Base-by-base conservation (phyloP, 2,797 vertebrate genomes). In the Rhinogobio ventralis region DNA sequence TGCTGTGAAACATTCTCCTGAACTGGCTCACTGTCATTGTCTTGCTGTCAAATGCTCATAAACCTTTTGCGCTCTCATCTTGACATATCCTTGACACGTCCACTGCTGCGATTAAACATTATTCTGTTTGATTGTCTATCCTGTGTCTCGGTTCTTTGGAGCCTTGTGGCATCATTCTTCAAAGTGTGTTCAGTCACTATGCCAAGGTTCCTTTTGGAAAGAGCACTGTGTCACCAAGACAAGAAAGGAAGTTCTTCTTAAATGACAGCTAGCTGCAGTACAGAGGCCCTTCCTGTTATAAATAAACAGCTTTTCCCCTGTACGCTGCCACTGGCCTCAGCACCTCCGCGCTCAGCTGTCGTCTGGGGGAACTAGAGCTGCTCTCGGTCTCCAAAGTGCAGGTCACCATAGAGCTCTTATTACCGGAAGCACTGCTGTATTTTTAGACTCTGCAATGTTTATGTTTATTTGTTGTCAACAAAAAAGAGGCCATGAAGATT, bases 261-360 rank as follows among this genome's bases (percentile, higher is more conserved):
- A 90, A 89, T 92, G 90, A 91, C 91, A 90, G 89, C 88, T 89
- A 86, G 88, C 62, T 23, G 36, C 71, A 84, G 87, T 92, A 85
- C 86, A 90, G 83, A 80, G 87, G 71, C 88, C 88, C 62, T 89
- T 88, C 89, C 90, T 86, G 92, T 91, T 95, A 95, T 94, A 95
- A 95, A 95, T 95, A 95, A 93, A 91, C 90, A 84, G 86, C 72
- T 91, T 86, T 86, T 88, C 88, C 82, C 82, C 78, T 84, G 82
- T 1, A 62, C 86, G 80, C 90, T 86, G 90, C 90, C 87, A 77
- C 87, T 75, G 20, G 87, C 88, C 89, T 90, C 90, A 84, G 83
- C 90, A 85, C 90, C 91, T 91, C 83, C 81, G 86, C 89, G 69
- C 82, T 93, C 95, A 96, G 95, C 95, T 96, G 95, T 95, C 87